These are phyloP conservation scores for Cephalotes varians DNA, from an alignment of 2,888 invertebrate species.

Conservation along the genomic window DNA sequence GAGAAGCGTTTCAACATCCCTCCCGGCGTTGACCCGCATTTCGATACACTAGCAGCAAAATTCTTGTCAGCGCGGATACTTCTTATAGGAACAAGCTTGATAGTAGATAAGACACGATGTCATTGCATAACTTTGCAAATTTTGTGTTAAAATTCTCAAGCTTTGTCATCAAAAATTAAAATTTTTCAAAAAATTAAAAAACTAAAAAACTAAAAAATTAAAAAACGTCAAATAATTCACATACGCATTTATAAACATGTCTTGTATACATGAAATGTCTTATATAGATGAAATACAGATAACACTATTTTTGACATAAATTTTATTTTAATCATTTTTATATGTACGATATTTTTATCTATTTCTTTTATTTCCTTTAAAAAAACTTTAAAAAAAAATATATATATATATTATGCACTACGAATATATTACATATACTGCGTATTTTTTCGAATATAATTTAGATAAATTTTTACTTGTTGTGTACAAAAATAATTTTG, in stretches of 20 bases:
- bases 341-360: not conserved
- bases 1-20: not conserved
- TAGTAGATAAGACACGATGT: conserved; percentile 10
- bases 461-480: not conserved
- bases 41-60: conserved; percentile 14
- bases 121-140: conserved; percentile 61
- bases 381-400: not conserved
- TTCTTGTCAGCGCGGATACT: conserved; percentile 8
- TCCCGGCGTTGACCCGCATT: conserved; percentile 10
- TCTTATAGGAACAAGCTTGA: not conserved
- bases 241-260: not conserved
- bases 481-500: conserved; percentile 3
- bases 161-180: not conserved
- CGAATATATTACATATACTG: not conserved
- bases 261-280: not conserved
- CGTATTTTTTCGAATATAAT: not conserved
- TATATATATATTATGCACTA: not conserved
- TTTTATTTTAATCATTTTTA: not conserved
- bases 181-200: no score
- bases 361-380: not conserved
- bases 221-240: not conserved
- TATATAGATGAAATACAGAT: not conserved
- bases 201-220: no score
- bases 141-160: conserved; percentile 32
- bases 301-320: not conserved